Base-by-base conservation (phyloP, 2,113 vertebrate genomes). In the Seriola aureovittata region DNA sequence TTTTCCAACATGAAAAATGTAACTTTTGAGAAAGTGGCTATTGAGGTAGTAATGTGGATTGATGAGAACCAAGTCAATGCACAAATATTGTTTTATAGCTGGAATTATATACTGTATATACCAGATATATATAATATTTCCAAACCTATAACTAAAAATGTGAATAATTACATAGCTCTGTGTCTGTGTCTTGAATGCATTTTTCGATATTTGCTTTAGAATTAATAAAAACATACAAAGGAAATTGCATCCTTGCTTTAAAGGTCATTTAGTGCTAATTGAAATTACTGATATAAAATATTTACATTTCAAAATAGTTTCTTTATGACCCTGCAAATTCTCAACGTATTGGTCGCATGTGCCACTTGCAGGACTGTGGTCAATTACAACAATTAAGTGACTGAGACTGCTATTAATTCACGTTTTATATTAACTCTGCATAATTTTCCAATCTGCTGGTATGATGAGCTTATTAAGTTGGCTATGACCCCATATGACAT, bases 331-430 rank as follows among this genome's bases (percentile, higher is more conserved):
- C 4, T 2, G 19, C n/a, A 2, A 3, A 40, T 62, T 16, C 3
- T 79, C 13, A 59, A 25, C 64, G 48, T 50, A 63, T 19, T 40
- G 19, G 59, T 67, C n/a, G 1, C 64, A 42, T 82, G 59, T 58
- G 75, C 54, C 42, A 5, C 63, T 58, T 59, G 25, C 40, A 78
- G 72, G 42, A 44, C 75, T 72, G 57, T 67, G 63, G 67, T 36
- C 71, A 77, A 19, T 81, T 80, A 44, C 44, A 59, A 36, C 4
- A 76, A 70, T 82, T 83, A 78, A 80, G 74, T 17, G 63, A 80
- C 16, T 84, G 58, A 81, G 87, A 81, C 65, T 71, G 67, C 11
- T 65, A 54, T 87, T 82, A 82, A 82, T 84, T 77, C 1, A 23
- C 34, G 8, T 42, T 42, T 42, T 42, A 42, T 42, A 42, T 42